Percentiles rank a stretch among this genome's conserved stretches.
Evolutionary conservation across 2,113 vertebrate genomes (phyloP).

Genomic region (Percopsis transmontana): DNA sequence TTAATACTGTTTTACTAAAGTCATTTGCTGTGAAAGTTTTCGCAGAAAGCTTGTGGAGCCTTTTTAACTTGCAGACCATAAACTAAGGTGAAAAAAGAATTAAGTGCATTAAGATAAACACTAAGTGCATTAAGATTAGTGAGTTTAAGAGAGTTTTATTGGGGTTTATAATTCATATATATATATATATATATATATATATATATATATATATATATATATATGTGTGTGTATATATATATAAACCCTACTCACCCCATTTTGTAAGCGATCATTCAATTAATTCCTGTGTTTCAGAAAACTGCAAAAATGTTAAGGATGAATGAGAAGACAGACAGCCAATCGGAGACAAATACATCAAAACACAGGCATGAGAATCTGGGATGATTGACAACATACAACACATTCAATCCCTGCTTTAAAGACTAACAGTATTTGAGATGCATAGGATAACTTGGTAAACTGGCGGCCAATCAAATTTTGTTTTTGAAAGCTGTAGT

Average conservation of each 20-base stretch:
- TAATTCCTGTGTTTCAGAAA: constrained; percentile 85
- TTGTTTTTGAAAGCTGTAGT: too few relatives aligned
- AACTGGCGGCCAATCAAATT: too few relatives aligned
- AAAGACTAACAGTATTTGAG: constrained; percentile 2
- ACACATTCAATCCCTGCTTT: constrained; percentile 32
- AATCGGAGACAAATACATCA: constrained; percentile 59
- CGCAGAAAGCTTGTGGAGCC: constrained; percentile 36
- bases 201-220: constrained; percentile 34
- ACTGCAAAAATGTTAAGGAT: constrained; percentile 80
- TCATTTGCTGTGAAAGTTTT: constrained; percentile 51
- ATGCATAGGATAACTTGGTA: background rate
- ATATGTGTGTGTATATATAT: constrained; percentile 32
- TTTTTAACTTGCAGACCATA: constrained; percentile 51
- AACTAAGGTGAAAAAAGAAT: constrained; percentile 34
- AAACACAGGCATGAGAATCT: constrained; percentile 55
- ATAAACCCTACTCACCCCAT: constrained; percentile 77
- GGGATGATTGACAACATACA: constrained; percentile 60
- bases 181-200: constrained; percentile 3
- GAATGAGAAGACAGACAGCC: constrained; percentile 72
- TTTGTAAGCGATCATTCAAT: constrained; percentile 80
- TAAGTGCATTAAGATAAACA: constrained; percentile 42
- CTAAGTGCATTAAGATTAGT: constrained; percentile 5
- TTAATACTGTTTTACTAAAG: background rate
- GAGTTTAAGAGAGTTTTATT: constrained; percentile 17
- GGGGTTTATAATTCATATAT: constrained; percentile 21